Base-by-base conservation (phyloP, 2,888 invertebrate species). In the Drosophila lacicola region DNA sequence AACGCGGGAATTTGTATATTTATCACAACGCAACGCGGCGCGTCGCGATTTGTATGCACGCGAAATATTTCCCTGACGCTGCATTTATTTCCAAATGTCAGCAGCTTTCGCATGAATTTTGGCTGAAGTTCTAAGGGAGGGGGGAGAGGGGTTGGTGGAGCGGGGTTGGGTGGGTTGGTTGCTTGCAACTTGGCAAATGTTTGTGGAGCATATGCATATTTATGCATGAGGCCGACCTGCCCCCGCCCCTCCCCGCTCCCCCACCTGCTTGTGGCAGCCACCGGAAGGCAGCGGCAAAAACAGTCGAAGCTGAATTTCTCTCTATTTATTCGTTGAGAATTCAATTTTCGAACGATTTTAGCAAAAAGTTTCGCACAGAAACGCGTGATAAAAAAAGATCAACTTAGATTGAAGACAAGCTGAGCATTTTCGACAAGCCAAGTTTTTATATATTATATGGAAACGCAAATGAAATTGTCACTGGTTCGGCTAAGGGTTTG, bases 31-130 rank as follows among this genome's bases (percentile, higher is more conserved):
- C 55, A 10, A 21, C 61, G 55, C 62, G 55, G 37, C 71, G 64
- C 56, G 50, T 13, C 53, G 69, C 65, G 74, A 82, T 82, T 82
- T 82, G 73, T 76, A 74, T 83, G 80, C 82, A 83, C 80, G 76
- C 74, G 66, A 63, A 80, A 82, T 82, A 70, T 51, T 71, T 73
- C 70, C 42, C 79, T 82, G 82, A 83, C 82, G 69, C 53, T 73
- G 83, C 85, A 74, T 82, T 83, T 82, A 82, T 83, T 77, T 81
- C 70, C 63, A 79, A 85, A 82, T 83, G 81, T 85, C 83, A 83
- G 85, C 83, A 81, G 56, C 67, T 85, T 82, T 80, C 77, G 61
- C 85, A 79, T 79, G 85, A 77, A 81, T 85, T 82, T 81, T 41
- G 63, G 56, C 65, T 17, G 46, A 77, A 77, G 51, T 60, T 77